Evolutionary conservation across 2,888 invertebrate species (phyloP).

Genomic region (Heliconius aoede): DNA sequence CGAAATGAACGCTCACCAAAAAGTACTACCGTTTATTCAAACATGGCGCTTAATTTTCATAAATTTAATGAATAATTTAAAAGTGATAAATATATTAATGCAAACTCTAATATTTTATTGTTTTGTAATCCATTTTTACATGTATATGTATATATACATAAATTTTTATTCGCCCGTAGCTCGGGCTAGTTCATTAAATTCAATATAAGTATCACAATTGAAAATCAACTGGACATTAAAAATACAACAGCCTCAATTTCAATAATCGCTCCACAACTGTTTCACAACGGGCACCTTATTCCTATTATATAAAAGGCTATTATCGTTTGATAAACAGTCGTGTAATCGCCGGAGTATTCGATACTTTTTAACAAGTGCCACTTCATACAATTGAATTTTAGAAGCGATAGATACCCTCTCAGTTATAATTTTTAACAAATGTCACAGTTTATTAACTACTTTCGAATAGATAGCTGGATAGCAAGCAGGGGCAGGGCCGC

Average conservation of each 20-base stretch:
- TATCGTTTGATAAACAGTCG: constrained; percentile 34
- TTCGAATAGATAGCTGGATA: constrained; percentile 59
- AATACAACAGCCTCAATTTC: constrained; percentile 46
- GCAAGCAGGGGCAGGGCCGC: constrained; percentile 61
- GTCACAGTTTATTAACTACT: constrained; percentile 71
- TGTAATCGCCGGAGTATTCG: constrained; percentile 49
- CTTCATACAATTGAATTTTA: constrained; percentile 77
- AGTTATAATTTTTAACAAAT: constrained; percentile 81
- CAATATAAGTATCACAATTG: constrained; percentile 48
- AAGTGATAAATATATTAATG: neutral
- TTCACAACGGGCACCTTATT: constrained; percentile 39
- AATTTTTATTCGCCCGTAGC: neutral
- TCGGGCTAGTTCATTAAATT: constrained; percentile 25
- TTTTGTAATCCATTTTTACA: neutral
- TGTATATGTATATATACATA: neutral
- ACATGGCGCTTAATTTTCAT: constrained; percentile 5
- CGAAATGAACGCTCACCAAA: constrained; percentile 29
- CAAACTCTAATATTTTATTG: neutral
- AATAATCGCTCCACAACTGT: constrained; percentile 37
- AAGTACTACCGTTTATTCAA: constrained; percentile 24
- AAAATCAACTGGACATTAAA: constrained; percentile 57
- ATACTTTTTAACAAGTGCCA: constrained; percentile 66
- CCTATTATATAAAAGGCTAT: constrained; percentile 30
- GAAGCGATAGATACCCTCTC: constrained; percentile 79
- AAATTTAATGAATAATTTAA: constrained; percentile 16